Percentiles rank a stretch among this genome's conserved stretches.
phyloP scores from a whole-genome alignment of 2,888 invertebrate genomes.

The Phasia obesa region DNA sequence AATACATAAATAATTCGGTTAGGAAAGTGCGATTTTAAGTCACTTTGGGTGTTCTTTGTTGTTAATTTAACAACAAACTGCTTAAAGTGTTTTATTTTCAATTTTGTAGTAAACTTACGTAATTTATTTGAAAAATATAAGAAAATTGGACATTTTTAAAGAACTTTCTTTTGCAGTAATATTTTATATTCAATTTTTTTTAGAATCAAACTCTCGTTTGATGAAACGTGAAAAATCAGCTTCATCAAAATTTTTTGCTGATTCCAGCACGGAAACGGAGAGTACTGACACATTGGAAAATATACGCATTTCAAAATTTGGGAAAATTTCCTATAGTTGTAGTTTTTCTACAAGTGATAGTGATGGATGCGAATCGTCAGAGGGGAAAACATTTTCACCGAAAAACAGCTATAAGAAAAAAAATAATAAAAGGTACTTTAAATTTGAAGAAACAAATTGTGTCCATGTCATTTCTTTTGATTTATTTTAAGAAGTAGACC shows the following conservation, averaged over 20 bases:
- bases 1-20: too few species aligned
- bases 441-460: not conserved
- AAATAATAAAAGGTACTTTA: slow-evolving; percentile 46
- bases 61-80: too few species aligned
- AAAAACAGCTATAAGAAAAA: slow-evolving; percentile 63
- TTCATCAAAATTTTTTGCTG: slow-evolving; percentile 73
- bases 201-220: slow-evolving; percentile 76
- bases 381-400: slow-evolving; percentile 71
- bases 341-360: slow-evolving; percentile 80
- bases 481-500: slow-evolving; percentile 47
- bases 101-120: too few species aligned
- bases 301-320: slow-evolving; percentile 43
- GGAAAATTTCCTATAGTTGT: slow-evolving; percentile 52
- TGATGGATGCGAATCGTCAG: slow-evolving; percentile 82
- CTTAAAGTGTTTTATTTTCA: too few species aligned
- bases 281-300: slow-evolving; percentile 73
- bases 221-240: slow-evolving; percentile 73
- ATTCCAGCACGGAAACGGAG: slow-evolving; percentile 81
- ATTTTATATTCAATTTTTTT: not conserved
- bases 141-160: too few species aligned
- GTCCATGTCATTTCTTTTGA: not conserved
- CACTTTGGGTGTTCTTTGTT: too few species aligned
- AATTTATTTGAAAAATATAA: too few species aligned
- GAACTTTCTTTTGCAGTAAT: too few species aligned
- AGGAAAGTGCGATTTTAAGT: too few species aligned